These are phyloP conservation scores for Myotis planiceps DNA, from an alignment of 2,797 vertebrate species.

Conservation along the genomic window DNA sequence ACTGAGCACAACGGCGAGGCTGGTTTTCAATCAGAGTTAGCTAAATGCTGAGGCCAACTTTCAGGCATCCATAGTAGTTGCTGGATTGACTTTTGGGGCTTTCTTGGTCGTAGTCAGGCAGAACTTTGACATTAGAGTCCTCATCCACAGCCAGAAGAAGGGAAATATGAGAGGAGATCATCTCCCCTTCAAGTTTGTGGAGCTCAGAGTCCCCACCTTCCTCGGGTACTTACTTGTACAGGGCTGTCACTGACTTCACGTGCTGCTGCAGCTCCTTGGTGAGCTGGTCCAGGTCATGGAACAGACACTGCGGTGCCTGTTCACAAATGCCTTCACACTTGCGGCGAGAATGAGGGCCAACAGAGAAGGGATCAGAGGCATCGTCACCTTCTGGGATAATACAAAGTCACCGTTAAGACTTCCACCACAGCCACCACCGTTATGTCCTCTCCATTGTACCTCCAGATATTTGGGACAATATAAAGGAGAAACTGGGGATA, in stretches of 20 bases:
- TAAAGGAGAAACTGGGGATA: not conserved
- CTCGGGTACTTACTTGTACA: too few species aligned
- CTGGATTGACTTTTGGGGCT: too few species aligned
- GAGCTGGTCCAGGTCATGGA: constrained; percentile 78
- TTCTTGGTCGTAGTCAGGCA: too few species aligned
- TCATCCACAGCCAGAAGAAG: too few species aligned
- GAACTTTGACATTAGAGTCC: too few species aligned
- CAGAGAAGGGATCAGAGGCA: not conserved
- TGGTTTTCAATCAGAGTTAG: too few species aligned
- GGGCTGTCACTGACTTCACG: constrained; percentile 88
- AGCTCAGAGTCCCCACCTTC: too few species aligned
- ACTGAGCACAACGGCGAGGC: too few species aligned
- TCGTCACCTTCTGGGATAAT: not conserved
- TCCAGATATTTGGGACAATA: not conserved
- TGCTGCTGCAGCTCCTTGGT: constrained; percentile 86
- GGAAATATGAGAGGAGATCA: too few species aligned
- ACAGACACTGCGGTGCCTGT: constrained; percentile 82
- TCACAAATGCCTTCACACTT: constrained; percentile 91
- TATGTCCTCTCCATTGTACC: not conserved
- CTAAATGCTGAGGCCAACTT: too few species aligned
- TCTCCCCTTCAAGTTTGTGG: too few species aligned
- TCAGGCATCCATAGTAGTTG: too few species aligned
- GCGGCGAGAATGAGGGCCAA: not conserved
- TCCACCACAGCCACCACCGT: not conserved
- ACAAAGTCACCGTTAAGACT: not conserved